Base-by-base conservation (phyloP, 2,888 invertebrate genomes). In the Trachelus troglodyta region DNA sequence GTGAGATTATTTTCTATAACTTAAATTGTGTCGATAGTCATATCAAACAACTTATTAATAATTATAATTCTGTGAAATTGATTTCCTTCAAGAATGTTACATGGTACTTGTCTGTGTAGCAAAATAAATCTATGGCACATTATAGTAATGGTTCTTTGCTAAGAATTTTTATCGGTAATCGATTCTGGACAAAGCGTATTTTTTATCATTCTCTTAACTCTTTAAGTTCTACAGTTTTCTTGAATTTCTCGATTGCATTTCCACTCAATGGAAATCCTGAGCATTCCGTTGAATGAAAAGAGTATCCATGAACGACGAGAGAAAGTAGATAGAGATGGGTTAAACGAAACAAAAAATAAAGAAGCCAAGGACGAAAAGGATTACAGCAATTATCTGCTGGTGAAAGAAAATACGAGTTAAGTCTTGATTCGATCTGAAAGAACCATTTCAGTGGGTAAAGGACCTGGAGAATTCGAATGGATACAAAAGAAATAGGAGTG, bases 321-420 rank as follows among this genome's bases (percentile, higher is more conserved):
- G 23, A 56, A 56, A 56, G 23, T 56, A 56, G 23, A 56, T 56
- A 9, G 23, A 9, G 56, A 56, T 56, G 56, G 56, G 9, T 56
- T 56, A 9, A 56, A 23, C 23, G 56, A 23, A 56, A 56, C 9
- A 23, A 56, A 23, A 56, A 40, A 40, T 40, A 40, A 56, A 56
- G 23, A 56, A 56, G 56, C 9, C 56, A 56, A 56, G 23, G 56
- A 56, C 23, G 56, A 56, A 6, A 23, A 56, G 33, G 30, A 69
- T 76, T 76, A 76, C 69, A 33, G 76, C 69, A 76, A 76, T 76
- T 76, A 76, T 76, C 34, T 69, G 33, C 34, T 69, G 23, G 56
- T 76, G 34, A 69, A 69, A 35, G 76, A 35, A 69, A 69, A 12
- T 23, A 23, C 35, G 40, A 31, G 69, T 76, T 35, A 35, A 35